Conservation (phyloP, 2,797 vertebrate species). For the Galagoides demidoff region DNA sequence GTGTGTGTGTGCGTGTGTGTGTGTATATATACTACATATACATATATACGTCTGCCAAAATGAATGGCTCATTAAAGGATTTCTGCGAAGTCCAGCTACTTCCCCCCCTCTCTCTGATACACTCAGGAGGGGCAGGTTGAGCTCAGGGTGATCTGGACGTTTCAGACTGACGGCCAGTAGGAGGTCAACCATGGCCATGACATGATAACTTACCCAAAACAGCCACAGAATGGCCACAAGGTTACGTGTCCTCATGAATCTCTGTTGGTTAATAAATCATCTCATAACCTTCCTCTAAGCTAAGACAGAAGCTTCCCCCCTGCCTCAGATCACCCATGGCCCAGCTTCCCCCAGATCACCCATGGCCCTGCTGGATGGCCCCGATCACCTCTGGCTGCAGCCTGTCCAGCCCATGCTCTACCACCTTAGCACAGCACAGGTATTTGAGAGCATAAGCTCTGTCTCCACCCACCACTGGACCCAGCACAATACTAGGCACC, state of each 20-base stretch:
- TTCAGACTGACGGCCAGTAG: not conserved
- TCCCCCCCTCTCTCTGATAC: not conserved
- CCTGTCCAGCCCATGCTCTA: not conserved
- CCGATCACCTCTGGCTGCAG: not conserved
- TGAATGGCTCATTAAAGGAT: not conserved
- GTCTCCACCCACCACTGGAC: not conserved
- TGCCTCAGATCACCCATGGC: not conserved
- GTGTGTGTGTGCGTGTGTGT: no score
- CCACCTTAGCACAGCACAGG: not conserved
- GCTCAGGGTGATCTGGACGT: not conserved
- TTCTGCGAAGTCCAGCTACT: not conserved
- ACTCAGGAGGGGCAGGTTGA: not conserved
- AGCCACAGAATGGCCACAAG: not conserved
- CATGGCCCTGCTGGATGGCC: not conserved
- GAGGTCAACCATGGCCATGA: not conserved
- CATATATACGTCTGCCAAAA: not conserved
- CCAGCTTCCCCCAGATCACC: not conserved
- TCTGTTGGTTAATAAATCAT: conserved; percentile 7
- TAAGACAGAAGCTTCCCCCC: not conserved
- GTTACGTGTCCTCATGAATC: not conserved
- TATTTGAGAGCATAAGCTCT: not conserved
- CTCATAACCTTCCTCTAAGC: not conserved
- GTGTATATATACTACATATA: not conserved
- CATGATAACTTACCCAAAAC: not conserved
- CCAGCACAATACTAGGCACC: not conserved